Base-by-base conservation (phyloP, 2,797 vertebrate species). In the Halcyon leucocephala region DNA sequence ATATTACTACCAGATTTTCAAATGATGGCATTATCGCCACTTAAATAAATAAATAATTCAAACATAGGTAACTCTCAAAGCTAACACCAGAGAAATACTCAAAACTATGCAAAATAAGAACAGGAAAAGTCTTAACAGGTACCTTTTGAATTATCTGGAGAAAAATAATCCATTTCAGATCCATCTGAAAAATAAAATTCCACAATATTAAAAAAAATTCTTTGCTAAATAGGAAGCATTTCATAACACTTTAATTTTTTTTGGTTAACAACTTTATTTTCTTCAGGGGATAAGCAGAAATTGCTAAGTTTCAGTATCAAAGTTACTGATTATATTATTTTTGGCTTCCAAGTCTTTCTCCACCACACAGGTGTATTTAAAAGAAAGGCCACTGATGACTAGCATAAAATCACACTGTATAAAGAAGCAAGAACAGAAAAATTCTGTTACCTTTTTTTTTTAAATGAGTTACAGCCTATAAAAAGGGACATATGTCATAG, bases 91-190 rank as follows among this genome's bases (percentile, higher is more conserved):
- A 14, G 5, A 82, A 83, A 77, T 51, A 81, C 9, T 74, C n/a
- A 69, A 85, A 89, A 57, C 5, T 11, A 44, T 2, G 6, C 22
- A 71, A 55, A 95, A 90, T 14, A 65, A 39, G 20, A 81, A 64
- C 10, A 7, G 66, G 16, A 64, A 48, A n/a, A 65, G 11, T 31
- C 41, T 67, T 29, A 61, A 86, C 42, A 74, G 49, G 52, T 98
- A 99, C 99, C 99, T 99, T 99, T 93, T 99, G 98, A 96, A 99
- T 98, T 91, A 99, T 98, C 82, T 99, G 99, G 76, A 99, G 98
- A 86, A 99, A 97, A 86, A 99, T 97, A 93, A 94, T 95, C 98
- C 99, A 99, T 41, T 98, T 98, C 42, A 99, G 97, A 77, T 99
- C 97, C 98, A 99, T 98, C 99, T 99, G 92, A 69, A 92, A 91